These are phyloP conservation scores for Pelagia noctiluca DNA, from an alignment of 30 jellyfish, hydroid and myxozoan genomes.

Conservation along the genomic window DNA sequence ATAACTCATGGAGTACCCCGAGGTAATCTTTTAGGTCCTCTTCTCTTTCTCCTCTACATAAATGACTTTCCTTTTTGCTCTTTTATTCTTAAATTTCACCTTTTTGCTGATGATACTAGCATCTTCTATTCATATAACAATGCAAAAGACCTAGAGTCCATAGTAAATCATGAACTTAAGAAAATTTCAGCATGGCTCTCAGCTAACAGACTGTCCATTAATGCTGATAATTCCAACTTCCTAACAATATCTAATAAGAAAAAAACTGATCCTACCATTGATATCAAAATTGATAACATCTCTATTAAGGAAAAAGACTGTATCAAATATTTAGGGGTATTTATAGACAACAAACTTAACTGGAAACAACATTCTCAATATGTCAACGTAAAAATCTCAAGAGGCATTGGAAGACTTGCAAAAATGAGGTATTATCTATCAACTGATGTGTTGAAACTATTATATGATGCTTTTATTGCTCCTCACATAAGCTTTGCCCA, in stretches of 20 bases:
- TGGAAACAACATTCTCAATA: constrained; percentile 41
- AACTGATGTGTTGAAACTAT: not conserved
- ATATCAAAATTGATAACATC: not conserved
- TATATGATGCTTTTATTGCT: constrained; percentile 21
- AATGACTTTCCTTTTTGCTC: constrained; percentile 41
- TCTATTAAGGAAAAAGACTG: constrained; percentile 30
- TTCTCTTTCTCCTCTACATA: too few relatives aligned
- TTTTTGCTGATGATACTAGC: too few relatives aligned
- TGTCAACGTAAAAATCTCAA: constrained; percentile 27
- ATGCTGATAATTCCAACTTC: constrained; percentile 42
- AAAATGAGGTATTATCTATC: constrained; percentile 31
- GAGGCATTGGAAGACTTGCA: constrained; percentile 18
- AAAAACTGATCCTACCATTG: not conserved
- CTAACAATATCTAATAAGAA: not conserved
- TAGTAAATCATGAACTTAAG: constrained; percentile 22
- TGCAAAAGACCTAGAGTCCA: constrained; percentile 5
- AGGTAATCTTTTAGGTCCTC: too few relatives aligned
- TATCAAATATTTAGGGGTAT: constrained; percentile 29
- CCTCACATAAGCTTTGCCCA: constrained; percentile 38
- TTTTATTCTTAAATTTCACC: constrained; percentile 28
- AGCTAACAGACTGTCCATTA: constrained; percentile 37
- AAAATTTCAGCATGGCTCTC: constrained; percentile 28
- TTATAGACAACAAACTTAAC: too few relatives aligned
- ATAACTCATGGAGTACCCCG: constrained; percentile 4
- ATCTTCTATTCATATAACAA: constrained; percentile 25